Conservation (phyloP, 2,113 vertebrate genomes). For the Clupea harengus region DNA sequence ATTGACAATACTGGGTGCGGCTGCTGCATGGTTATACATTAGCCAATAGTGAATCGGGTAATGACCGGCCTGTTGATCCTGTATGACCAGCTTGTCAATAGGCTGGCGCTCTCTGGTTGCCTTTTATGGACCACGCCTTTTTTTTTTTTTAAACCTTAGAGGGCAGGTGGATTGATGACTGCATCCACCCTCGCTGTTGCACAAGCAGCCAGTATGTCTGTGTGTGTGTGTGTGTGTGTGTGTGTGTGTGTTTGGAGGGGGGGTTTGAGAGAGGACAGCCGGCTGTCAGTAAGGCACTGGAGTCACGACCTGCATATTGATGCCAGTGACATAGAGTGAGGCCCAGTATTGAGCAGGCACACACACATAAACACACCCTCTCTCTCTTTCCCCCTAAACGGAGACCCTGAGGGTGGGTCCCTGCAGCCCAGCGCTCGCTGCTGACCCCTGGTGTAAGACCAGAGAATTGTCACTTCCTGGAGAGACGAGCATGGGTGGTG, state of each 20-base stretch:
- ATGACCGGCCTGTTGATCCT: not conserved
- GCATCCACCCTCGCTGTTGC: not conserved
- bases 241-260: not conserved
- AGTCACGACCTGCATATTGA: constrained; percentile 4
- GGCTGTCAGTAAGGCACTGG: constrained; percentile 14
- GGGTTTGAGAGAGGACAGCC: not conserved
- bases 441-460: not conserved
- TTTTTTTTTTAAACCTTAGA: not conserved
- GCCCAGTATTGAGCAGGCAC: not conserved
- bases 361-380: not conserved
- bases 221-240: not conserved
- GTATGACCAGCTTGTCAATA: not conserved
- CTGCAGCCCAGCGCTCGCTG: not conserved
- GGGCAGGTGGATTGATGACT: not conserved
- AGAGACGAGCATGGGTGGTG: not conserved
- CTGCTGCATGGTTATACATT: constrained; percentile 22
- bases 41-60: not conserved
- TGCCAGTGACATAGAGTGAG: not conserved
- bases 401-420: not conserved
- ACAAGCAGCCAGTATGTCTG: not conserved
- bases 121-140: not conserved
- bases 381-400: not conserved
- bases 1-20: not conserved
- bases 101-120: not conserved
- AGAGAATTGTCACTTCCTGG: not conserved